Percentiles rank a stretch among this genome's conserved stretches.
Evolutionary conservation across 1,140 invertebrate genomes (phyloP).

Genomic region (Cydia amplana): DNA sequence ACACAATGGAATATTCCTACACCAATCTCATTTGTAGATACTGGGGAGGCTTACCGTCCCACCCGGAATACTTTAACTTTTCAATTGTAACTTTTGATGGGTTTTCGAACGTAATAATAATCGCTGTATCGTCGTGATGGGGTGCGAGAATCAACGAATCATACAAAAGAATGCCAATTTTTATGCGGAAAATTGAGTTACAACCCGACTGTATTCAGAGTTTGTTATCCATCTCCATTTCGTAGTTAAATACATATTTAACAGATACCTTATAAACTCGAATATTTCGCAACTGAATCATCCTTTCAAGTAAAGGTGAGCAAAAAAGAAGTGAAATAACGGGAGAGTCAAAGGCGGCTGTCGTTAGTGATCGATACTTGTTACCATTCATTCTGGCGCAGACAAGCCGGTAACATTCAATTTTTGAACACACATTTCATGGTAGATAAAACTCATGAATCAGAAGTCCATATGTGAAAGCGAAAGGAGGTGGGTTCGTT

Average conservation of each 20-base stretch:
- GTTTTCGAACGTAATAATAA: slow-evolving; percentile 79
- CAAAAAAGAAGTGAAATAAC: slow-evolving; percentile 25
- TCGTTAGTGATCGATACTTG: slow-evolving; percentile 39
- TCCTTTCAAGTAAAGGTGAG: slow-evolving; percentile 26
- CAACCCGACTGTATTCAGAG: slow-evolving; percentile 49
- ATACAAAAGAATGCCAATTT: slow-evolving; percentile 76
- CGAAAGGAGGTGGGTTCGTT: slow-evolving; percentile 65
- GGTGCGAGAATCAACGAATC: slow-evolving; percentile 70
- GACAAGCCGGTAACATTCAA: slow-evolving; percentile 69
- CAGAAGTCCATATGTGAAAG: slow-evolving; percentile 73
- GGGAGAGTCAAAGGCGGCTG: slow-evolving; percentile 10
- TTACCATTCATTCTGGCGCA: slow-evolving; percentile 56
- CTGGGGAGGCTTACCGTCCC: slow-evolving; percentile 66
- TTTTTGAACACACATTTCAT: slow-evolving; percentile 72
- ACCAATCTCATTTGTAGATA: slow-evolving; percentile 74
- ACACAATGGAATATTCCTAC: slow-evolving; percentile 73
- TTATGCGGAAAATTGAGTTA: slow-evolving; percentile 76
- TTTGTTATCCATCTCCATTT: slow-evolving; percentile 56
- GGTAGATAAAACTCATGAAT: slow-evolving; percentile 78
- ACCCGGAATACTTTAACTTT: slow-evolving; percentile 77
- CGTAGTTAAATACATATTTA: slow-evolving; percentile 42
- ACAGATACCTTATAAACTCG: slow-evolving; percentile 37
- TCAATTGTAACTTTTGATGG: slow-evolving; percentile 79
- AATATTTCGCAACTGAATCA: slow-evolving; percentile 34
- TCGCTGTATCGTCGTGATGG: slow-evolving; percentile 66